phyloP scores from a whole-genome alignment of 2,113 vertebrate genomes.

The Mobula birostris region DNA sequence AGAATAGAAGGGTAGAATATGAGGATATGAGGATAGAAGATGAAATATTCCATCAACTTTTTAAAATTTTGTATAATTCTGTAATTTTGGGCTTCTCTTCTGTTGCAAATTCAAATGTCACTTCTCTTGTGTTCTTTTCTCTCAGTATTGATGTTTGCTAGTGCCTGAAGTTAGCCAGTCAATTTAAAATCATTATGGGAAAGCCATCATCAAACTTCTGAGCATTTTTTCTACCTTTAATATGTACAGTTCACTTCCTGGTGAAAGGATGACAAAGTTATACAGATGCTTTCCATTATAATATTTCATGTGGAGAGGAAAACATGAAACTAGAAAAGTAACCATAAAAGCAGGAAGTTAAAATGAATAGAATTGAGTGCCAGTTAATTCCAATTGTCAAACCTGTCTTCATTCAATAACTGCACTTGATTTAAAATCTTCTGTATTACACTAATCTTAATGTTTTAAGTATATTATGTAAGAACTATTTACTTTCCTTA shows the following conservation, averaged over 20 bases:
- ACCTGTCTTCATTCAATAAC: neutral
- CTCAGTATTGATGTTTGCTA: neutral
- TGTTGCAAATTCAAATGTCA: neutral
- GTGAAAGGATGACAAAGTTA: neutral
- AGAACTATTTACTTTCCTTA: too few relatives aligned
- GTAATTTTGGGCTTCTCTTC: neutral
- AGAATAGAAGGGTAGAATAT: too few relatives aligned
- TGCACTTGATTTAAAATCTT: neutral
- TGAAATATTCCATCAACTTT: too few relatives aligned
- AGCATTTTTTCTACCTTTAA: neutral
- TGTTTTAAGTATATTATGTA: too few relatives aligned
- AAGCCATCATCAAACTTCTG: neutral
- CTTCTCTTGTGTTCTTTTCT: neutral
- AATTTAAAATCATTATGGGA: neutral
- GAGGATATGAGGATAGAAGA: too few relatives aligned
- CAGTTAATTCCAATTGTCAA: neutral
- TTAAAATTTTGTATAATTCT: too few relatives aligned
- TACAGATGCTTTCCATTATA: neutral
- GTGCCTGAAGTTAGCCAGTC: neutral
- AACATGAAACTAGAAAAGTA: neutral
- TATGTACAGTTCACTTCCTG: neutral
- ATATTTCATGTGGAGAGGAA: neutral
- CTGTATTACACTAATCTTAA: neutral
- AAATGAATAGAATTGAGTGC: neutral
- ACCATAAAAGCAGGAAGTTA: neutral